phyloP scores from a whole-genome alignment of 2,797 vertebrate genomes.

The Trachurus trachurus region DNA sequence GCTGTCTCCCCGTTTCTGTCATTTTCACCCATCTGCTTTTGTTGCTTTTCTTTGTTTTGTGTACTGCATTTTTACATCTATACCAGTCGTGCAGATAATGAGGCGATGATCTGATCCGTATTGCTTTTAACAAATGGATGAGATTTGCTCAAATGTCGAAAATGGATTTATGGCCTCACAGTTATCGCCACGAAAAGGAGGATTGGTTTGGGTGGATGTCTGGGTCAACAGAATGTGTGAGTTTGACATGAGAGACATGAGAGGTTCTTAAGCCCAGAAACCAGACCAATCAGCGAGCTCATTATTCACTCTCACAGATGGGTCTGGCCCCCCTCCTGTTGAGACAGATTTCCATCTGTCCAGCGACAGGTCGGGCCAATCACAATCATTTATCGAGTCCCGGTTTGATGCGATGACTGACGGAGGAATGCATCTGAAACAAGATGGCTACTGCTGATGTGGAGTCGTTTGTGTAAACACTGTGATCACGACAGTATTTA shows the following conservation, averaged over 20 bases:
- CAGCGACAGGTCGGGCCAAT: neutral
- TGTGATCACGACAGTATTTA: too few species aligned
- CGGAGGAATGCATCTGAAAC: neutral
- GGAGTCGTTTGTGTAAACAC: too few species aligned
- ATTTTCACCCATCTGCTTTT: neutral
- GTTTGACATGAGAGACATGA: neutral
- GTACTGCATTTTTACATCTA: neutral
- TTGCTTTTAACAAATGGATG: neutral
- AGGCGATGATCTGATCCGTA: neutral
- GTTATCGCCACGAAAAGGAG: neutral
- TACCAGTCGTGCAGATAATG: neutral
- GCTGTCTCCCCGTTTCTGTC: conserved; percentile 12
- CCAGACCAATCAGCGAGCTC: neutral
- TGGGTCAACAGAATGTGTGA: neutral
- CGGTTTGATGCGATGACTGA: neutral
- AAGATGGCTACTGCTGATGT: neutral
- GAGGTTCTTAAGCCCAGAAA: neutral
- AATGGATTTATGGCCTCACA: neutral
- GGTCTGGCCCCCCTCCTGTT: neutral
- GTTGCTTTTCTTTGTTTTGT: conserved; percentile 17
- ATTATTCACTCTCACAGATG: neutral
- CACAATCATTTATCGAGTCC: neutral
- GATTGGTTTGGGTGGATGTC: neutral
- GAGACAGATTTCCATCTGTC: neutral
- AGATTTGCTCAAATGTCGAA: neutral